Percentiles rank a stretch among this genome's conserved stretches.
Conservation (phyloP, 2,113 vertebrate genomes). For the Colistium nudipinnis region DNA sequence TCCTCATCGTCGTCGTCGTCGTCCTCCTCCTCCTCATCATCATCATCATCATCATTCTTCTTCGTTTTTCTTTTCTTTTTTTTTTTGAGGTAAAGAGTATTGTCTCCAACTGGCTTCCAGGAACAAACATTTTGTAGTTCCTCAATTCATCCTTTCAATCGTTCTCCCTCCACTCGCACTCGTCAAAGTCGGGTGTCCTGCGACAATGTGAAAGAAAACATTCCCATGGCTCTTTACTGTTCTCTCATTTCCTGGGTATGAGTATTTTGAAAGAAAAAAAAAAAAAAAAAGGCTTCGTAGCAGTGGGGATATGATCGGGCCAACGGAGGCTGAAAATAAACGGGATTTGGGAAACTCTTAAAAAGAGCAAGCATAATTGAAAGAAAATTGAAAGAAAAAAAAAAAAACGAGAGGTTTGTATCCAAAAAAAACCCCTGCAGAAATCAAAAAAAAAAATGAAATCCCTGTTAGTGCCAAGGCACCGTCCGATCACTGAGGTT, state of each 20-base stretch:
- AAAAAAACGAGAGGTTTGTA: slow-evolving; percentile 33
- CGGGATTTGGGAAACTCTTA: slow-evolving; percentile 21
- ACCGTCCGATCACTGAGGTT: slow-evolving; percentile 41
- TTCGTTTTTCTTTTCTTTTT: slow-evolving; percentile 20
- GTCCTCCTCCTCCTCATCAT: slow-evolving; percentile 41
- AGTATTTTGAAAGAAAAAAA: slow-evolving; percentile 53
- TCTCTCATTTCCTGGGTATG: slow-evolving; percentile 44
- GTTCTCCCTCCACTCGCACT: slow-evolving; percentile 42
- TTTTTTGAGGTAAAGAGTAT: slow-evolving; percentile 74
- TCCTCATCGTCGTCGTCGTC: no score
- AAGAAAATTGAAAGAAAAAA: slow-evolving; percentile 48
- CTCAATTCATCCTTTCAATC: slow-evolving; percentile 36
- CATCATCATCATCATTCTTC: no score
- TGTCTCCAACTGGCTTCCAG: slow-evolving; percentile 58
- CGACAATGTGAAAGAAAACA: slow-evolving; percentile 51
- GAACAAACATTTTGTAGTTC: slow-evolving; percentile 53
- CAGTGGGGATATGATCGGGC: slow-evolving; percentile 67
- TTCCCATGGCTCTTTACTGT: slow-evolving; percentile 57
- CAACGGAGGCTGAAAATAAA: slow-evolving; percentile 42
- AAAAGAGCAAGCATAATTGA: slow-evolving; percentile 35
- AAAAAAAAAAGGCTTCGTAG: slow-evolving; percentile 73
- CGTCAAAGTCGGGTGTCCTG: slow-evolving; percentile 36
- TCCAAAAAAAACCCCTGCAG: slow-evolving; percentile 33
- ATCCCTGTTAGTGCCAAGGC: slow-evolving; percentile 62
- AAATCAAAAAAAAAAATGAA: slow-evolving; percentile 42